Conservation (phyloP, 1,140 invertebrate species). For the Pseudoatta argentina region DNA sequence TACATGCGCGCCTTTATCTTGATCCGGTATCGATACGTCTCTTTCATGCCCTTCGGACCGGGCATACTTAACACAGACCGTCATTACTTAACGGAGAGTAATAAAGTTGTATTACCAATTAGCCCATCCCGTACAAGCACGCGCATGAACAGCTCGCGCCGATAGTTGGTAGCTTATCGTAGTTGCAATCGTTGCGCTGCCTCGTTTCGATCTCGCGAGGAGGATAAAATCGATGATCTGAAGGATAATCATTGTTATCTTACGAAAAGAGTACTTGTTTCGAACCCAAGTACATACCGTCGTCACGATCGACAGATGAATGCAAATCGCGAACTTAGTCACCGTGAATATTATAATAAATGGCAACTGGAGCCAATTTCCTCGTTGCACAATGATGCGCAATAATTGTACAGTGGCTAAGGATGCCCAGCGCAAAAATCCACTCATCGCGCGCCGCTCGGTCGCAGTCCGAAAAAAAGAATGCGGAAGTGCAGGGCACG, state of each 20-base stretch:
- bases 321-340: conserved; percentile 55
- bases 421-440: conserved; percentile 18
- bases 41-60: conserved; percentile 79
- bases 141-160: conserved; percentile 74
- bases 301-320: conserved; percentile 26
- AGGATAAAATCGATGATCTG: conserved; percentile 73
- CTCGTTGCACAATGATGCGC: conserved; percentile 46
- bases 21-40: conserved; percentile 78
- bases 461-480: conserved; percentile 27
- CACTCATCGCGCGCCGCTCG: conserved; percentile 35
- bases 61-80: conserved; percentile 76
- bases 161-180: conserved; percentile 78
- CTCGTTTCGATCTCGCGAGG: conserved; percentile 71
- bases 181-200: conserved; percentile 74
- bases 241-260: conserved; percentile 71
- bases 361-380: conserved; percentile 31
- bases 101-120: conserved; percentile 85
- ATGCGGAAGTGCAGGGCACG: conserved; percentile 43
- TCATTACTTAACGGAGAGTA: conserved; percentile 84
- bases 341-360: conserved; percentile 53
- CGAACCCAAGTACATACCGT: neutral
- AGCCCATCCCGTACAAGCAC: conserved; percentile 73
- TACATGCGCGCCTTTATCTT: conserved; percentile 76
- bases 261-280: conserved; percentile 14
- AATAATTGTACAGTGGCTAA: conserved; percentile 42